Evolutionary conservation across 1,140 invertebrate genomes (phyloP), one percentile per base, ranked within the genome.

Genomic region (Akabosia matsudoensis): DNA sequence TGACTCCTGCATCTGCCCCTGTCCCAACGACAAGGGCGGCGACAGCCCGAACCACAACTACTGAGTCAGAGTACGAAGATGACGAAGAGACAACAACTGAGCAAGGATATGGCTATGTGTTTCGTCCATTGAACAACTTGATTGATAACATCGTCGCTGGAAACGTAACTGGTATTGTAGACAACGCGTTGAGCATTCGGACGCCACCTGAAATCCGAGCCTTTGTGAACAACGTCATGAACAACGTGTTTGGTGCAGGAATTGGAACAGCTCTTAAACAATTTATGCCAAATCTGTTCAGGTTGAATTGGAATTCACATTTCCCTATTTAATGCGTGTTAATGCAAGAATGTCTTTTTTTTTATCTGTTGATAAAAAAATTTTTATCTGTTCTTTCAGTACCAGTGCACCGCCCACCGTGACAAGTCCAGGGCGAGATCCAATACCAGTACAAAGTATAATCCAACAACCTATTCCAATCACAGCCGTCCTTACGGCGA

Each of bases 171-270:
- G 61, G 61, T 7, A 67, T 67, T 67, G 61, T 67, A 1, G 61
- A 67, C n/a, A 28, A 67, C 28, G 61, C 61, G 10, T 30, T 67
- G 26, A 67, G 61, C 61, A 67, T 67, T 67, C 61, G 61, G 4
- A 67, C 61, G 4, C 61, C 61, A 10, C 61, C 61, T 13, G 61
- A 67, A 31, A 67, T 67, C 31, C 61, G 61, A 14, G 24, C 61
- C 1, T 67, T 67, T 31, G 61, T 67, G 24, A 67, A 67, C 30
- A 67, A 67, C n/a, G 61, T 67, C 7, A 67, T 67, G 61, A 67
- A 10, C 30, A 67, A 67, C n/a, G 61, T 67, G 22, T 67, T 67
- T 22, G 28, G 28, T 13, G 61, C 61, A 7, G 61, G 61, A 30
- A 31, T 67, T 31, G 61, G 61, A 2, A 30, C 24, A 2, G 61